phyloP scores from a whole-genome alignment of 92 coral and sea anemone species.

The Isaurus tuberculatus region DNA sequence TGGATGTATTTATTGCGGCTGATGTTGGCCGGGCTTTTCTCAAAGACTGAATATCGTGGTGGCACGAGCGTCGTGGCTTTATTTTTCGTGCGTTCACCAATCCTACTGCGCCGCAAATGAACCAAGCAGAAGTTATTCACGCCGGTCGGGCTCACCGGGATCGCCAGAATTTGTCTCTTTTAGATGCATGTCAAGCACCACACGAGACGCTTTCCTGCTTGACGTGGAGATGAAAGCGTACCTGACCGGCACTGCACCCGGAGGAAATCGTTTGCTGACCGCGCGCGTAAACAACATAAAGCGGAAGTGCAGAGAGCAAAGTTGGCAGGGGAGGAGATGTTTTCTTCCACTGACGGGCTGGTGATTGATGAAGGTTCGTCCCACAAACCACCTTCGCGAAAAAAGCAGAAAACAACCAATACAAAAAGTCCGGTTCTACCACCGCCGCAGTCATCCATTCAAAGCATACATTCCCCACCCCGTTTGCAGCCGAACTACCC shows the following conservation, averaged over 20 bases:
- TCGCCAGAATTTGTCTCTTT: slow-evolving; percentile 41
- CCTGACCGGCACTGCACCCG: slow-evolving; percentile 32
- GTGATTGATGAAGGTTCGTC: slow-evolving; percentile 30
- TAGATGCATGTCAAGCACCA: slow-evolving; percentile 52
- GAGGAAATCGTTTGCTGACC: slow-evolving; percentile 35
- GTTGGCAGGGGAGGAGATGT: neutral
- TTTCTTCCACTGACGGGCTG: neutral
- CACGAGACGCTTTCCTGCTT: slow-evolving; percentile 45
- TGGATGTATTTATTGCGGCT: neutral
- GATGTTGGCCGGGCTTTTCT: neutral
- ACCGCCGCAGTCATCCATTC: slow-evolving; percentile 35
- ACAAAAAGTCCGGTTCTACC: slow-evolving; percentile 44
- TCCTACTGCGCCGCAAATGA: slow-evolving; percentile 1
- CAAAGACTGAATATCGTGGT: neutral
- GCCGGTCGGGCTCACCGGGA: slow-evolving; percentile 56
- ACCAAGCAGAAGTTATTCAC: slow-evolving; percentile 46
- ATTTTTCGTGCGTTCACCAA: slow-evolving; percentile 19
- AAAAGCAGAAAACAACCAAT: slow-evolving; percentile 38
- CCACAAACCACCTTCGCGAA: slow-evolving; percentile 46
- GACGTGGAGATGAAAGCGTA: slow-evolving; percentile 47
- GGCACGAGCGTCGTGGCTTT: neutral
- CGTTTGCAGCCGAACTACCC: slow-evolving; percentile 44
- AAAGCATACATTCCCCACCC: slow-evolving; percentile 2
- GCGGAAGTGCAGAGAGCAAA: neutral
- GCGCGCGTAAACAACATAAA: neutral